Percentiles rank a stretch among this genome's conserved stretches.
Conservation (phyloP, 1,140 invertebrate genomes). For the Ceratina calcarata region DNA sequence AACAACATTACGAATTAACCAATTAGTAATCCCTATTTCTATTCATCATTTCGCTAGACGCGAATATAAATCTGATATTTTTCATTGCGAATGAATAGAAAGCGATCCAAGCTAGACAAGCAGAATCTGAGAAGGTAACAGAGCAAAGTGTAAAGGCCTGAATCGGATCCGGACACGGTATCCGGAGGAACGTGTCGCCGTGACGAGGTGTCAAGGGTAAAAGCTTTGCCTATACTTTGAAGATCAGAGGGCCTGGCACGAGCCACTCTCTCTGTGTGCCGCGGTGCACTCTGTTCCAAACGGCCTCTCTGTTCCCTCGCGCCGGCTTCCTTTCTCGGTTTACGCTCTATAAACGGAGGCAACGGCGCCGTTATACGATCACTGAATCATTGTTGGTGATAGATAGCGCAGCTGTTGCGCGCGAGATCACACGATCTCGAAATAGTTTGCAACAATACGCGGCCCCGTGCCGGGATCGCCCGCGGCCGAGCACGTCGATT, state of each 20-base stretch:
- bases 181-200: slow-evolving; percentile 15
- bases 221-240: slow-evolving; percentile 70
- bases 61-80: too few relatives aligned
- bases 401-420: slow-evolving; percentile 77
- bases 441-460: slow-evolving; percentile 76
- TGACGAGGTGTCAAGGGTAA: slow-evolving; percentile 49
- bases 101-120: too few relatives aligned
- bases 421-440: slow-evolving; percentile 76
- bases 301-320: slow-evolving; percentile 3
- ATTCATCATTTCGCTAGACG: too few relatives aligned
- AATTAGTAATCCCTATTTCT: too few relatives aligned
- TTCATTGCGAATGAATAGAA: too few relatives aligned
- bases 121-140: too few relatives aligned
- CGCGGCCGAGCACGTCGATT: slow-evolving; percentile 47
- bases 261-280: slow-evolving; percentile 47
- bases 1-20: too few relatives aligned
- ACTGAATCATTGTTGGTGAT: slow-evolving; percentile 79
- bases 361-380: slow-evolving; percentile 69
- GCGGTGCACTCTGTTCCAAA: background rate
- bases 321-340: slow-evolving; percentile 59
- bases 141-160: background rate
- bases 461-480: slow-evolving; percentile 19
- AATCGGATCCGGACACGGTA: slow-evolving; percentile 57
- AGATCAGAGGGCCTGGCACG: slow-evolving; percentile 71
- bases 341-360: slow-evolving; percentile 72